A percentile compares a stretch with the other conserved stretches of the same genome.
phyloP scores from a whole-genome alignment of 64 coral and sea anemone species.

The Trachythela sp. region DNA sequence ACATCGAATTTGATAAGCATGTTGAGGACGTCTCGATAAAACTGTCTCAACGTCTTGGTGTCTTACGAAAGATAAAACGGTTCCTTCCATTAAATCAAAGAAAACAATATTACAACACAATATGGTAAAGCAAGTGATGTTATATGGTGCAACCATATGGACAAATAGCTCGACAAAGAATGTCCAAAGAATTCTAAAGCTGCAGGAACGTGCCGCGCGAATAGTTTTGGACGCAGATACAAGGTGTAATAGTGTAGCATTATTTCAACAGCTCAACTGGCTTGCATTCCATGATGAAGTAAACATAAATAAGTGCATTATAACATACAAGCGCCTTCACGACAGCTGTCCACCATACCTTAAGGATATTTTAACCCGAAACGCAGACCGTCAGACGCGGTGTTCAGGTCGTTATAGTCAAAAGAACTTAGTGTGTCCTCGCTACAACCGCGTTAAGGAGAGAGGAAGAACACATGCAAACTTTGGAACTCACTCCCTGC shows the following conservation, averaged over 20 bases:
- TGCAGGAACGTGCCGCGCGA: not conserved
- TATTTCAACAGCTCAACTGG: not conserved
- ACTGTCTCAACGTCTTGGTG: too few species aligned
- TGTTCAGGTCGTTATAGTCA: not conserved
- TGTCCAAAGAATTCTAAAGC: not conserved
- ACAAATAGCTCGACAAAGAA: not conserved
- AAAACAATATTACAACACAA: too few species aligned
- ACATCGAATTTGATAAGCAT: too few species aligned
- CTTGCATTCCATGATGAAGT: not conserved
- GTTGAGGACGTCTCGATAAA: too few species aligned
- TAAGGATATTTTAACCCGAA: not conserved
- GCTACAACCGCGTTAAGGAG: constrained; percentile 18
- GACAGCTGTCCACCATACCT: constrained; percentile 6
- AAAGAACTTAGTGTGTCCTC: not conserved
- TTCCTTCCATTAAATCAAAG: too few species aligned
- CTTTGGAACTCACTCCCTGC: too few species aligned
- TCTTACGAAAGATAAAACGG: too few species aligned
- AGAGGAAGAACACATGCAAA: not conserved
- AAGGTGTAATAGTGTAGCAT: not conserved
- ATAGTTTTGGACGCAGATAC: not conserved
- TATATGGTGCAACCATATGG: not conserved
- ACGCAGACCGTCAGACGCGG: constrained; percentile 9
- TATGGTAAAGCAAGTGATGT: not conserved
- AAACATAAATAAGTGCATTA: not conserved
- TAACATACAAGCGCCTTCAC: constrained; percentile 1